Evolutionary conservation across 2,113 vertebrate species (phyloP), one percentile per base, ranked within the genome.

Genomic region (Syngnathus typhle): DNA sequence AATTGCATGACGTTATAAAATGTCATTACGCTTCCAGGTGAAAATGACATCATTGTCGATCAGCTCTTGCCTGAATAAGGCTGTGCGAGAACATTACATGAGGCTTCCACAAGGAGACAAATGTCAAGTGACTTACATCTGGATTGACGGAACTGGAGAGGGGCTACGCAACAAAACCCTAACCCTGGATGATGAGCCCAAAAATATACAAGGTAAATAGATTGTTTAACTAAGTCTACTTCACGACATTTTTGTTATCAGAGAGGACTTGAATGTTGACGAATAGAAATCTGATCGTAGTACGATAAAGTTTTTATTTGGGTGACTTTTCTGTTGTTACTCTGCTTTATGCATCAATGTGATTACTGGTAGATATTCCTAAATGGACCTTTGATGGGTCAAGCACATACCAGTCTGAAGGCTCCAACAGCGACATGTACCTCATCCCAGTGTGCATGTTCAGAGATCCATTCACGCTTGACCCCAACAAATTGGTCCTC

Each of bases 351-450:
- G 32, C 0, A 4, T 6, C 27, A 27, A 44, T 19, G 21, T 27
- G 23, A 36, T 58, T 36, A 7, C 27, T 16, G 13, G 37, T 79
- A 94, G 93, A 94, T 0, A 74, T 94, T 21, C 91, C 93, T 0
- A 91, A 93, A 77, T 94, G 93, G 93, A 93, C 93, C 79, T 93
- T 92, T 0, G 93, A 92, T 75, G 93, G 82, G 79, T 93, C 0
- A 63, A 94, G 84, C 90, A 92, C n/a, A 58, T 1, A 36, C 15
- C 0, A 94, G 95, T 81, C 72, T 93, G 0, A 76, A 91, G 64
- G 92, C 90, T 90, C 90, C 71, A 93, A 94, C 89, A 96, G 94
- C 0, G 94, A 96, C 84, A 95, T 95, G 94, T 93, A 92, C 85
- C 77, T 93, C 87, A 72, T 92, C 32, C 93, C 93, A 0, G 87